A percentile compares a stretch with the other conserved stretches of the same genome.
These are phyloP conservation scores for Listronotus bonariensis DNA, from an alignment of 1,140 invertebrate genomes.

Conservation along the genomic window DNA sequence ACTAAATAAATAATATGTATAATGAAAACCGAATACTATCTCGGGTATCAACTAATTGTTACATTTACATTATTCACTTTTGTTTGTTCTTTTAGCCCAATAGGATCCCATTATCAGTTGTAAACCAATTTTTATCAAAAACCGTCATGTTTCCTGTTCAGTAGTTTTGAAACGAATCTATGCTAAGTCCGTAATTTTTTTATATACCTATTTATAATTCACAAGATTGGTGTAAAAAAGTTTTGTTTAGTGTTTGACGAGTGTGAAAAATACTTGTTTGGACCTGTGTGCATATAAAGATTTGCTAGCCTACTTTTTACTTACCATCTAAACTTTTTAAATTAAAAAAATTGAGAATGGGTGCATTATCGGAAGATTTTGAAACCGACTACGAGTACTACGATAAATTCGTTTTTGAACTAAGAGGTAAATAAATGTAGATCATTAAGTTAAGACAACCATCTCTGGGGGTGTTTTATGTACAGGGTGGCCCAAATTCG, in stretches of 20 bases:
- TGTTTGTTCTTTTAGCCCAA: slow-evolving; percentile 12
- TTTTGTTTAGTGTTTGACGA: background rate
- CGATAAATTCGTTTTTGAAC: slow-evolving; percentile 27
- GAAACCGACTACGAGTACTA: slow-evolving; percentile 14
- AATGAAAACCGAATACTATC: background rate
- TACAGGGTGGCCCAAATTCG: background rate
- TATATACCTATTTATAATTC: background rate
- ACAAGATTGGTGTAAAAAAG: background rate
- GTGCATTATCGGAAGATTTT: background rate
- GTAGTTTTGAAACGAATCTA: slow-evolving; percentile 1
- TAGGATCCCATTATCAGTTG: slow-evolving; percentile 26
- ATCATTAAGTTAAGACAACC: background rate
- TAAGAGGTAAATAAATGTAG: slow-evolving; percentile 13
- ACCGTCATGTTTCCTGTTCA: slow-evolving; percentile 27
- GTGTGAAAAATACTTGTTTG: background rate
- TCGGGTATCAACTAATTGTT: slow-evolving; percentile 2
- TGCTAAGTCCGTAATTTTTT: background rate
- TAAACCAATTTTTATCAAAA: slow-evolving; percentile 32
- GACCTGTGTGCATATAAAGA: background rate
- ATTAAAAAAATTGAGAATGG: background rate
- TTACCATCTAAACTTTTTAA: no score
- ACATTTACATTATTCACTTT: slow-evolving; percentile 7
- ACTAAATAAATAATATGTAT: no score
- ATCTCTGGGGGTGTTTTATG: background rate
- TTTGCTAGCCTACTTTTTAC: no score